Conservation (phyloP, 2,113 vertebrate species). For the Poeciliopsis occidentalis region DNA sequence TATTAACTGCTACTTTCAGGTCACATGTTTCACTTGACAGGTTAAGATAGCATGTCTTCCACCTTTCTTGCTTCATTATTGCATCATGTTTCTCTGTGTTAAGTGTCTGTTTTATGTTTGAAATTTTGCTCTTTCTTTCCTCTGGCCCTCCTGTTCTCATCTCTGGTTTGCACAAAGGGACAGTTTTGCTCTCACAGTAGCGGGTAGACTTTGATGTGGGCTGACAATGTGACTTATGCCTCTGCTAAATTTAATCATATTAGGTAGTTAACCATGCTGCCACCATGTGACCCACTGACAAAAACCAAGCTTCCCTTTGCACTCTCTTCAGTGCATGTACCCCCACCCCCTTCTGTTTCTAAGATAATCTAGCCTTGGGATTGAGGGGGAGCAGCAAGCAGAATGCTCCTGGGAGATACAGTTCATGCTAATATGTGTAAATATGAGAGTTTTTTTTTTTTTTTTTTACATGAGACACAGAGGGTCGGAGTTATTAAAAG, state of each 20-base stretch:
- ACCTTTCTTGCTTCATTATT: constrained; percentile 55
- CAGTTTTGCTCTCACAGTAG: constrained; percentile 41
- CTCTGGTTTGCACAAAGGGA: constrained; percentile 31
- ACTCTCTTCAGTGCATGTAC: constrained; percentile 5
- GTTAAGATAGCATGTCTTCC: constrained; percentile 34
- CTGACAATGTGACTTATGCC: constrained; percentile 73
- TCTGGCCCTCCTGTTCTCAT: constrained; percentile 24
- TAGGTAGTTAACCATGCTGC: constrained; percentile 74
- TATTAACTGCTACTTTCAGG: constrained; percentile 42
- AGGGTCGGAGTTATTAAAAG: constrained; percentile 22
- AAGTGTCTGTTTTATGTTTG: constrained; percentile 45
- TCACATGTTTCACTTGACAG: constrained; percentile 30
- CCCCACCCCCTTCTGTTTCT: constrained; percentile 32
- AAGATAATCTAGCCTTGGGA: constrained; percentile 63
- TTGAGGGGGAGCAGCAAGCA: constrained; percentile 52
- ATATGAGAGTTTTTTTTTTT: constrained; percentile 4
- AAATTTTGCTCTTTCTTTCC: constrained; percentile 43
- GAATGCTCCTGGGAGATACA: constrained; percentile 53
- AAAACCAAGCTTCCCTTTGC: constrained; percentile 40
- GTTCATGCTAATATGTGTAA: constrained; percentile 24
- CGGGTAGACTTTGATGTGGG: constrained; percentile 73
- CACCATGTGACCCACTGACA: constrained; percentile 69
- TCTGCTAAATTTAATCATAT: constrained; percentile 76
- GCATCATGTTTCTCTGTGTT: constrained; percentile 47
- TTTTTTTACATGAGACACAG: background rate